Evolutionary conservation across 2,113 vertebrate species (phyloP).

Genomic region (Nicator chloris): DNA sequence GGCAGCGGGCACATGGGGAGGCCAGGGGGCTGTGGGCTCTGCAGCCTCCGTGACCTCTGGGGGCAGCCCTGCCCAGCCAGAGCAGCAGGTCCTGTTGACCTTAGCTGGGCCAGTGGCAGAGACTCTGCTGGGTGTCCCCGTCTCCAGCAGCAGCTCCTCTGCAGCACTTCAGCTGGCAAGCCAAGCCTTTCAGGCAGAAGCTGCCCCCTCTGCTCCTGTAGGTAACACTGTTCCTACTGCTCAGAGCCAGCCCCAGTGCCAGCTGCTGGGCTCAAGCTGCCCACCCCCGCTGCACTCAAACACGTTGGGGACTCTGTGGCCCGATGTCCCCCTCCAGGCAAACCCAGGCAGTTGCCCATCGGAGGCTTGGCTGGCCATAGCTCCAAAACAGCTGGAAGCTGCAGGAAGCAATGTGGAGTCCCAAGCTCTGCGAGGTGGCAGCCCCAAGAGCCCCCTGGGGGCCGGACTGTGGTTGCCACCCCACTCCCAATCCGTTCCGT

Average conservation of each 20-base stretch:
- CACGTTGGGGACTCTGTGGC: neutral
- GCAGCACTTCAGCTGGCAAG: neutral
- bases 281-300: neutral
- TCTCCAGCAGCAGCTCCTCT: neutral
- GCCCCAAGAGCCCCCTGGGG: fast-evolving
- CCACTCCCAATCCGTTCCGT: neutral
- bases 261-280: neutral
- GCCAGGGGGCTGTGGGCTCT: neutral
- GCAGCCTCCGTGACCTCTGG: fast-evolving
- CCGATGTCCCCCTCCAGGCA: neutral
- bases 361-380: neutral
- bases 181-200: neutral
- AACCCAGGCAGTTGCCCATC: neutral
- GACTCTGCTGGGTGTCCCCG: neutral
- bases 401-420: neutral
- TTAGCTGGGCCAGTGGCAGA: fast-evolving
- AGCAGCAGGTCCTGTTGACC: neutral
- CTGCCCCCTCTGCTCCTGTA: neutral
- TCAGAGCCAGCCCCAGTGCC: neutral
- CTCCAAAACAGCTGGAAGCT: neutral
- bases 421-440: neutral
- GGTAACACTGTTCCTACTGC: neutral
- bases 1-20: neutral
- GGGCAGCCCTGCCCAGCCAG: neutral
- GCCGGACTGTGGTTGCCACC: neutral